Evolutionary conservation across 2,797 vertebrate species (phyloP).

Genomic region (Ceryle rudis): DNA sequence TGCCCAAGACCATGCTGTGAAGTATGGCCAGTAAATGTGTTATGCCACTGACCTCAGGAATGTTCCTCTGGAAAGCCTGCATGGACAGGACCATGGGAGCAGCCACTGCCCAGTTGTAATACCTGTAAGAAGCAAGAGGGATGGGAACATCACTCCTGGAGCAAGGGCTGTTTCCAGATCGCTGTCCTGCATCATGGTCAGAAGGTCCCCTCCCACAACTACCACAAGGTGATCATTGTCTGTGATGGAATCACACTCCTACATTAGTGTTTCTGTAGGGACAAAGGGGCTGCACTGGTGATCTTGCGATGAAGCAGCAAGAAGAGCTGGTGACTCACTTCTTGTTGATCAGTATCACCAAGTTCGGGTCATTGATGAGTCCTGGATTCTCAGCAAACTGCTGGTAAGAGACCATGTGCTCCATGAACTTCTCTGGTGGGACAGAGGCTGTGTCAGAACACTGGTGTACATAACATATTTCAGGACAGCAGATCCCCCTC

Average conservation of each 20-base stretch:
- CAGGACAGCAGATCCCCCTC: not conserved
- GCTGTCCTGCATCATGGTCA: not conserved
- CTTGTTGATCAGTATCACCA: slow-evolving; percentile 92
- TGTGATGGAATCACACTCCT: not conserved
- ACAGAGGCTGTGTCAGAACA: not conserved
- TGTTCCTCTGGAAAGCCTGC: slow-evolving; percentile 91
- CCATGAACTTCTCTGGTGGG: slow-evolving; percentile 85
- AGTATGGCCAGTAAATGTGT: not conserved
- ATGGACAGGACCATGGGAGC: slow-evolving; percentile 93
- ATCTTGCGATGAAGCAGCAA: not conserved
- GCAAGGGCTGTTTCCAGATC: not conserved
- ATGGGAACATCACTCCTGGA: not conserved
- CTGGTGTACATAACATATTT: not conserved
- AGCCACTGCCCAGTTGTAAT: slow-evolving; percentile 96
- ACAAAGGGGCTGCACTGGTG: not conserved
- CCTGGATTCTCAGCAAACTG: slow-evolving; percentile 90
- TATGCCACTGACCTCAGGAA: slow-evolving; percentile 87
- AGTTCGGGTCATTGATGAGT: slow-evolving; percentile 90
- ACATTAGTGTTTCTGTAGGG: not conserved
- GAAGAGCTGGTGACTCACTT: slow-evolving; percentile 81
- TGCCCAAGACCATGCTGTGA: not conserved
- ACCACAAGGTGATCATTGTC: rapidly evolving
- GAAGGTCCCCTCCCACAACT: not conserved
- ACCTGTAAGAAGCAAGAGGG: slow-evolving; percentile 76
- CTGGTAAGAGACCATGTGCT: slow-evolving; percentile 89